Evolutionary conservation across 2,797 vertebrate genomes (phyloP), one percentile per base, ranked within the genome.

Genomic region (Cryptoblepharus egeriae): DNA sequence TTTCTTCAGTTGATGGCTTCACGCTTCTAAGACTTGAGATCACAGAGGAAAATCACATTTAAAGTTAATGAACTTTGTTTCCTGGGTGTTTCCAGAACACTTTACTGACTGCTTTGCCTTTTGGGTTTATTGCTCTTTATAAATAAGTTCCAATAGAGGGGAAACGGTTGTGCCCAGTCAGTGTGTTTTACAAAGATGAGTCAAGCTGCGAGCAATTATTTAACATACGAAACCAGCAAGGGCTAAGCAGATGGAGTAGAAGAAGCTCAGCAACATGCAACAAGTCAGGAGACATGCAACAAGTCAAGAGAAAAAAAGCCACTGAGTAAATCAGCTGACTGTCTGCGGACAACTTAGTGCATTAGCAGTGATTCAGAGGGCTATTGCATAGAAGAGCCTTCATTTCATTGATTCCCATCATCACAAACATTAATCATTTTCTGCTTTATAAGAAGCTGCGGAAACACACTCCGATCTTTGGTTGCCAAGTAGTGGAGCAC

Each of bases 341-440:
- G 37, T 26, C 49, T 67, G 30, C 68, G 57, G 3, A 52, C 57
- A 70, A 11, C 49, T 74, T 45, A 63, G 26, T n/a, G 10, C 72
- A 13, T 22, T 64, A 79, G 58, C 37, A 73, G 11, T 6, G 32
- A 52, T 39, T 0, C 0, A 81, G 78, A 64, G 22, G 6, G n/a
- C 49, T n/a, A 11, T 75, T 84, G 42, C 37, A 55, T 16, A 8
- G 18, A 0, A n/a, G 9, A 9, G 1, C 0, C n/a, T 39, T 24
- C 39, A 35, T 75, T 45, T 68, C 76, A 60, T 63, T 0, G 8
- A 0, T 45, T 49, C n/a, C 77, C 69, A 39, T 61, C 52, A 39
- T 61, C 52, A 39, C 13, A 55, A 16, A 71, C 77, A 75, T 88
- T 81, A 87, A 82, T 85, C 8, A 81, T 88, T 87, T 49, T 0